phyloP scores from a whole-genome alignment of 2,888 invertebrate species.

The Ormyrus rosae region DNA sequence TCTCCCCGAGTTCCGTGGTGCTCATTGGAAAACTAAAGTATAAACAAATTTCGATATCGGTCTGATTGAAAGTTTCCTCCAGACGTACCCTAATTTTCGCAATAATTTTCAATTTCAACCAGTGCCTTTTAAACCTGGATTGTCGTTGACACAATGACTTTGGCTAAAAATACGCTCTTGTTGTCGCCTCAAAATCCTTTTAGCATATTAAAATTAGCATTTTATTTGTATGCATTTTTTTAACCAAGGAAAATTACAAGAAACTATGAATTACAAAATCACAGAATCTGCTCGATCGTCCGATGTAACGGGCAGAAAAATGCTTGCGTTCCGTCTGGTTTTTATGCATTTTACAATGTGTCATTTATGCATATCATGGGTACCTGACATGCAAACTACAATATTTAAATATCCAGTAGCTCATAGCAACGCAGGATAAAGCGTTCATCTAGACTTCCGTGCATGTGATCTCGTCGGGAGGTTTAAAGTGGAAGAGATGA shows the following conservation, averaged over 20 bases:
- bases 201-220: no score
- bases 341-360: slow-evolving; percentile 23
- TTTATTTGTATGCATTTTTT: no score
- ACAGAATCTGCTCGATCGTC: no score
- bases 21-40: slow-evolving; percentile 39
- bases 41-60: neutral
- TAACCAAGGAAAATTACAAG: no score
- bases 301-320: no score
- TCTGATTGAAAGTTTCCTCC: neutral
- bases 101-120: neutral
- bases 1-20: slow-evolving; percentile 48
- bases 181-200: no score
- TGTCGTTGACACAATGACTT: no score
- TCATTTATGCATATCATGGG: neutral
- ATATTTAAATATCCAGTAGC: slow-evolving; percentile 39
- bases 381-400: slow-evolving; percentile 10
- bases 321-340: neutral
- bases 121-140: no score
- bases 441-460: slow-evolving; percentile 17
- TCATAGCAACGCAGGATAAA: slow-evolving; percentile 18
- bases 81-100: neutral
- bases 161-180: no score
- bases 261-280: no score
- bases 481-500: neutral
- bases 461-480: neutral